Evolutionary conservation across 1,140 invertebrate genomes (phyloP).

Genomic region (Tetragonula clypearis): DNA sequence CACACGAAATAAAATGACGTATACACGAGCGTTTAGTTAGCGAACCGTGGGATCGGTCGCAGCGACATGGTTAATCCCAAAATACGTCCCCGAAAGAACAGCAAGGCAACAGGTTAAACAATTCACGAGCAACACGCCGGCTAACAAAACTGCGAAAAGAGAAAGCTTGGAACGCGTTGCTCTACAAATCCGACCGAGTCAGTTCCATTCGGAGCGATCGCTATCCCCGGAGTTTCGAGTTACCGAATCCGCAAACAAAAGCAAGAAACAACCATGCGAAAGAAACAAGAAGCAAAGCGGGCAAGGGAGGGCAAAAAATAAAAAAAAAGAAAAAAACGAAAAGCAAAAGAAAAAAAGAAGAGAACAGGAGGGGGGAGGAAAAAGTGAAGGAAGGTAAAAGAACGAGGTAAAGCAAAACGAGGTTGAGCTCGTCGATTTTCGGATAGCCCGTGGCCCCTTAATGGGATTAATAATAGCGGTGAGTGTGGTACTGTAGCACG

Average conservation of each 20-base stretch:
- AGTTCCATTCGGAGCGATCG: neutral
- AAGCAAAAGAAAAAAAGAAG: too few relatives aligned
- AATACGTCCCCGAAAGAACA: slow-evolving; percentile 2
- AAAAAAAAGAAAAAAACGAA: too few relatives aligned
- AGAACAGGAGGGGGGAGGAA: neutral
- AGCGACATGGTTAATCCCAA: neutral
- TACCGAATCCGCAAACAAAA: slow-evolving; percentile 11
- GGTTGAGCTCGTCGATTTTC: neutral
- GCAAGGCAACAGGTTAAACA: slow-evolving; percentile 12
- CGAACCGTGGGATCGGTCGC: neutral
- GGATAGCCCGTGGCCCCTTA: slow-evolving; percentile 32
- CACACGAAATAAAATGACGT: neutral
- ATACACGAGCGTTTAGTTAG: neutral
- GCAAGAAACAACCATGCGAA: neutral
- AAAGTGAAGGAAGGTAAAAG: too few relatives aligned
- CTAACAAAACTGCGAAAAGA: slow-evolving; percentile 2
- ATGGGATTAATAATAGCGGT: slow-evolving; percentile 50
- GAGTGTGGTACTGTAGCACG: slow-evolving; percentile 28
- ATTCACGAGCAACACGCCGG: neutral
- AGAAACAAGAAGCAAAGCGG: neutral
- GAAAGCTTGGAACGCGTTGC: slow-evolving; percentile 1
- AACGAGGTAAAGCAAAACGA: neutral
- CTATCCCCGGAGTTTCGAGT: slow-evolving; percentile 1
- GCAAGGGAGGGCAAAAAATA: too few relatives aligned
- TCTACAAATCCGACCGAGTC: slow-evolving; percentile 13